A percentile compares a stretch with the other conserved stretches of the same genome.
Evolutionary conservation across 2,888 invertebrate genomes (phyloP).

Genomic region (Homarus gammarus): DNA sequence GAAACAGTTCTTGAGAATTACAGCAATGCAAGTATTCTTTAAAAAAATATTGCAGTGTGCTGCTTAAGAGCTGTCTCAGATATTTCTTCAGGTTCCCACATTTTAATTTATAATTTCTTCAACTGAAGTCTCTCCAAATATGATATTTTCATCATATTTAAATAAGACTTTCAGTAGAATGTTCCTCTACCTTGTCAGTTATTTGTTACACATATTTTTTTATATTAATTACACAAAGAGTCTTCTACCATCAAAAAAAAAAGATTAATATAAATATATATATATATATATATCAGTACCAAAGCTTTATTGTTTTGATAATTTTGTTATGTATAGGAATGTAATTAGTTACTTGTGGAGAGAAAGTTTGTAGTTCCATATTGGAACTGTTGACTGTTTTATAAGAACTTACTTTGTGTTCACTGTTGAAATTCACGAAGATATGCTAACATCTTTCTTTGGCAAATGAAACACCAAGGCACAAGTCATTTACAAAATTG

Average conservation of each 20-base stretch:
- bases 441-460: slow-evolving; percentile 21
- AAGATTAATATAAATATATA: slow-evolving; percentile 23
- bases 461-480: slow-evolving; percentile 53
- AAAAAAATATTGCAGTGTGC: neutral
- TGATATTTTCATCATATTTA: slow-evolving; percentile 29
- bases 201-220: slow-evolving; percentile 37
- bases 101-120: neutral
- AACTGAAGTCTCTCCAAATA: slow-evolving; percentile 28
- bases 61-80: slow-evolving; percentile 17
- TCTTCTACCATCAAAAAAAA: slow-evolving; percentile 41
- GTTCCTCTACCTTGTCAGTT: slow-evolving; percentile 21
- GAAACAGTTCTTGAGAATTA: neutral
- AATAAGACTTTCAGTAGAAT: slow-evolving; percentile 22
- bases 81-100: neutral
- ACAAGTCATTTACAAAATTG: slow-evolving; percentile 33
- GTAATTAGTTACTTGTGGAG: slow-evolving; percentile 38
- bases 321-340: slow-evolving; percentile 46
- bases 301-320: slow-evolving; percentile 51
- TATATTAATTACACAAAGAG: slow-evolving; percentile 29
- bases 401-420: slow-evolving; percentile 34
- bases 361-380: slow-evolving; percentile 41
- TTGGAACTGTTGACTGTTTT: slow-evolving; percentile 48
- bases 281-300: slow-evolving; percentile 43
- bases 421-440: slow-evolving; percentile 17
- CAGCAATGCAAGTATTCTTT: neutral